Conservation (phyloP, 2,888 invertebrate species). For the Mayetiola destructor region DNA sequence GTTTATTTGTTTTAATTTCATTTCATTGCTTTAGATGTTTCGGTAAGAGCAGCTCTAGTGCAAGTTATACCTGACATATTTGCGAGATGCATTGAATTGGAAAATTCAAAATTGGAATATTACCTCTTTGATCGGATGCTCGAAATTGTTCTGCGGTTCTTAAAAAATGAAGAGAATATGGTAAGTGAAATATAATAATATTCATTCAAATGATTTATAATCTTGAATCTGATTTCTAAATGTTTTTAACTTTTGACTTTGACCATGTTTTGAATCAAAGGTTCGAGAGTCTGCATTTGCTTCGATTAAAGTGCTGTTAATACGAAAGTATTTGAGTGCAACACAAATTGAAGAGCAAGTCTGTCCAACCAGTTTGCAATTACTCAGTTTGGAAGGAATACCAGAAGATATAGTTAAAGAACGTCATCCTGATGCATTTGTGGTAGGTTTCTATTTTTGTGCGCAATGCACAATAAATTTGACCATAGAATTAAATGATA, state of each 20-base stretch:
- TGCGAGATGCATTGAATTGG: conserved; percentile 12
- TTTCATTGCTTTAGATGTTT: no score
- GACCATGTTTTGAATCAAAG: neutral
- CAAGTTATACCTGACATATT: conserved; percentile 14
- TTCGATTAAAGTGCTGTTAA: conserved; percentile 3
- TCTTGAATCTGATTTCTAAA: neutral
- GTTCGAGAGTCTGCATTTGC: conserved; percentile 9
- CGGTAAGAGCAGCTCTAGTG: conserved; percentile 10
- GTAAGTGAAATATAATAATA: neutral
- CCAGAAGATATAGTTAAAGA: conserved; percentile 4
- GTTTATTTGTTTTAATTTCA: no score
- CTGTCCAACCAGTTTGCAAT: conserved; percentile 9
- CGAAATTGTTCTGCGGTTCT: conserved; percentile 10
- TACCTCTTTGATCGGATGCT: conserved; percentile 14
- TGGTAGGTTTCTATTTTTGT: neutral
- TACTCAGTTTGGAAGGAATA: conserved; percentile 7
- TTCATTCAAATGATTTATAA: neutral
- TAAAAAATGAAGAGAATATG: conserved; percentile 11
- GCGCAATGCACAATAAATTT: neutral
- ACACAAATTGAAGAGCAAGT: neutral
- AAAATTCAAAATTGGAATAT: conserved; percentile 13
- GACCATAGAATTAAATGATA: no score
- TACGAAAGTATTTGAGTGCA: conserved; percentile 1
- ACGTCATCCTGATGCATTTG: conserved; percentile 8
- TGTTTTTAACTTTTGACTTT: neutral